Evolutionary conservation across 2,888 invertebrate species (phyloP), one percentile per base, ranked within the genome.

Genomic region (Ennomos quercinarius): DNA sequence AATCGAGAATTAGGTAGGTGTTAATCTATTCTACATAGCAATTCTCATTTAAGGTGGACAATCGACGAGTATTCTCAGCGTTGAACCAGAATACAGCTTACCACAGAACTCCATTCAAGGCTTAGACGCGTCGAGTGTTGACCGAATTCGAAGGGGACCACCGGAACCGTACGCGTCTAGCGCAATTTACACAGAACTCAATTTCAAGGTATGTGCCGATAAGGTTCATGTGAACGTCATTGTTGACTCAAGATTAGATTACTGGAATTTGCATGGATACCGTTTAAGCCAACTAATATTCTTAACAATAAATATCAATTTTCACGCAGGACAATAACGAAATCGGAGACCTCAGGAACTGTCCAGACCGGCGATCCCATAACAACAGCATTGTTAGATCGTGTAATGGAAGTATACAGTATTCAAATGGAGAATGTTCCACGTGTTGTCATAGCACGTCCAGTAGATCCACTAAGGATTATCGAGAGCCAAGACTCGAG

Each of bases 121-220:
- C 63, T 80, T 92, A 78, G 91, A 91, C 66, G 81, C 78, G 12
- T 84, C 87, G 52, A 92, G 91, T 70, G 89, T 88, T 42, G 91
- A 92, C 68, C 80, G 91, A 78, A 78, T 91, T 66, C 81, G 89
- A 49, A 84, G 91, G 56, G 84, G 83, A 61, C 91, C 91, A 66
- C 91, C 91, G 63, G 92, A 92, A 76, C 91, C 92, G 51, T 92
- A 92, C 76, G 92, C 91, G 38, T 91, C 92, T 57, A 92, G 83
- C 73, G 92, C 92, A 77, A 91, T 92, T 86, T 92, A 91, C 88
- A 91, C 91, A 70, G 91, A 92, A 84, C 91, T 92, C 83, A 92
- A 91, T 81, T 92, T 90, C 84, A 91, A 92, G 91, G 91, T 91
- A 88, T 63, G 68, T 66, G 62, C 64, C 74, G 90, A 91, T 91